A percentile compares a stretch with the other conserved stretches of the same genome.
Conservation (phyloP, 2,797 vertebrate genomes). For the Tragopan temminckii region DNA sequence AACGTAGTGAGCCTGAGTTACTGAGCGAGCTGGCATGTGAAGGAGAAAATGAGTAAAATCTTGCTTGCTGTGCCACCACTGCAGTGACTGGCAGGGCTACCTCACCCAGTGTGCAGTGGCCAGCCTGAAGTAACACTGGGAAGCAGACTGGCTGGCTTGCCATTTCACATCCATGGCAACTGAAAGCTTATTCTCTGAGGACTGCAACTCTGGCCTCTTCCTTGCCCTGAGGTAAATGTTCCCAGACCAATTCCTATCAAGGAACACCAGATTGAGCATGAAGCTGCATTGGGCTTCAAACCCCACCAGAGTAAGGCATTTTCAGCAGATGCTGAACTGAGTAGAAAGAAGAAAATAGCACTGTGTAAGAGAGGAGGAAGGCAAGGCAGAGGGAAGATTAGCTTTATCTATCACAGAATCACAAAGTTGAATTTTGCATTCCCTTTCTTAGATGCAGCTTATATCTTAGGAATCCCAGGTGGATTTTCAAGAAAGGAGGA, state of each 20-base stretch:
- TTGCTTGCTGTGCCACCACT: rapidly evolving
- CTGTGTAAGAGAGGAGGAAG: neutral
- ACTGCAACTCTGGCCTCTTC: neutral
- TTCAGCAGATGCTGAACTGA: neutral
- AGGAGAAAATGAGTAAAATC: rapidly evolving
- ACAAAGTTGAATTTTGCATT: neutral
- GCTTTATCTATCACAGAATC: neutral
- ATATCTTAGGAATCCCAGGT: neutral
- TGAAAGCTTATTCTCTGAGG: neutral
- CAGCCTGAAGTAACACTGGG: neutral
- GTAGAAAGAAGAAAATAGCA: neutral
- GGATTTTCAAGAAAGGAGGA: neutral
- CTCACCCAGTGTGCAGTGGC: rapidly evolving
- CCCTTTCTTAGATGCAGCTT: neutral
- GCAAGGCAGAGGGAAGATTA: neutral
- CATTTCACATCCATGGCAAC: neutral
- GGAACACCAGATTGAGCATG: neutral
- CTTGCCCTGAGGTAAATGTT: neutral
- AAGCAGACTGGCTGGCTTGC: neutral
- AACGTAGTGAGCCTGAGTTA: rapidly evolving
- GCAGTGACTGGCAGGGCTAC: neutral
- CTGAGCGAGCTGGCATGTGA: rapidly evolving
- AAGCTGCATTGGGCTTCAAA: neutral
- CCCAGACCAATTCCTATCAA: neutral
- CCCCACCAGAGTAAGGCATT: neutral